These are phyloP conservation scores for Echiichthys vipera DNA, from an alignment of 2,797 vertebrate genomes.

Conservation along the genomic window DNA sequence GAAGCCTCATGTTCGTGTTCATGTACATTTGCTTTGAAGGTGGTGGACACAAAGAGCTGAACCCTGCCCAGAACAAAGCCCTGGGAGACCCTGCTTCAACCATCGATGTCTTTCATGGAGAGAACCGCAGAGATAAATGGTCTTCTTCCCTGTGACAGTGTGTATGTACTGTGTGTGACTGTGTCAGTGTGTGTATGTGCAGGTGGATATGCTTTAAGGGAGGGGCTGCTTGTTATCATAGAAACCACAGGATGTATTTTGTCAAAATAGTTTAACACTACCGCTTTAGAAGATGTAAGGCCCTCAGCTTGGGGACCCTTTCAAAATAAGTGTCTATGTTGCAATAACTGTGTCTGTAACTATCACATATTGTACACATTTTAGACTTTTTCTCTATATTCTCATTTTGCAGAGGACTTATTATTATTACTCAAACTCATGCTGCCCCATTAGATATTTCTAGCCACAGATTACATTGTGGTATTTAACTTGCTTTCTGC, in stretches of 20 bases:
- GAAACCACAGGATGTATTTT: constrained; percentile 75
- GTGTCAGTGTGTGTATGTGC: constrained; percentile 28
- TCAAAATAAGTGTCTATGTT: constrained; percentile 12
- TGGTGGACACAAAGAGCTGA: constrained; percentile 84
- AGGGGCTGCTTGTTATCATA: constrained; percentile 53
- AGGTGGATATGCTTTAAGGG: constrained; percentile 43
- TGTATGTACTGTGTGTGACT: constrained; percentile 22
- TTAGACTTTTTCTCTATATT: background rate
- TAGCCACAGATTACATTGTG: background rate
- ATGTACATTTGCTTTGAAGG: constrained; percentile 88
- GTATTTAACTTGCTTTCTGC: background rate
- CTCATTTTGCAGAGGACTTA: background rate
- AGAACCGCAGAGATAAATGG: constrained; percentile 72
- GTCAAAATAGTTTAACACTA: constrained; percentile 75
- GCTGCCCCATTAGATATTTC: background rate
- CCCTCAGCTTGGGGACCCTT: constrained; percentile 8
- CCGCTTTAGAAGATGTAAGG: constrained; percentile 40
- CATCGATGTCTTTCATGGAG: constrained; percentile 78
- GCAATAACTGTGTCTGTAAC: background rate
- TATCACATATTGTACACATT: background rate
- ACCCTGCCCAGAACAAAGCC: constrained; percentile 84
- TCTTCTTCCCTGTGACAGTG: constrained; percentile 65
- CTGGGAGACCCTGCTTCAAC: constrained; percentile 81
- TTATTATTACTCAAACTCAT: background rate
- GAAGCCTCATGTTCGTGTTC: constrained; percentile 88